Evolutionary conservation across 2,113 vertebrate genomes (phyloP).

Genomic region (Saccopteryx leptura): DNA sequence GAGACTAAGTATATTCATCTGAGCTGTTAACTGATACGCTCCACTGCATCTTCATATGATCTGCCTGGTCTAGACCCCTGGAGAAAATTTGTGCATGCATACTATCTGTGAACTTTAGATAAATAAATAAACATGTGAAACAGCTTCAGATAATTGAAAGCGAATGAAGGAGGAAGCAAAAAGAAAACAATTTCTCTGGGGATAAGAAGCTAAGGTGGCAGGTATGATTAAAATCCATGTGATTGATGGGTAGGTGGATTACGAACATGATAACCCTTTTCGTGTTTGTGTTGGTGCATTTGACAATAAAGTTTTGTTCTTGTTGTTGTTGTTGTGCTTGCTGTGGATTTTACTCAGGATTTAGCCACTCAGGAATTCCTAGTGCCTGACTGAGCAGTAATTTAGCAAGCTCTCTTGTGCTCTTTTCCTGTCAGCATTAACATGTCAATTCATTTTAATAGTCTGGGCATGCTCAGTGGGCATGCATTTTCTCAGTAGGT

Average conservation of each 20-base stretch:
- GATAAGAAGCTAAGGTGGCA: slow-evolving; percentile 91
- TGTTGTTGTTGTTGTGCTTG: slow-evolving; percentile 82
- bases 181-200: slow-evolving; percentile 92
- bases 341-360: slow-evolving; percentile 89
- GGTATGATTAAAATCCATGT: slow-evolving; percentile 97
- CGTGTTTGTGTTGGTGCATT: slow-evolving; percentile 88
- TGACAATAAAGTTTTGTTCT: slow-evolving; percentile 88
- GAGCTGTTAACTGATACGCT: slow-evolving; percentile 92
- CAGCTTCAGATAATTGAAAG: slow-evolving; percentile 98
- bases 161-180: slow-evolving; percentile 90
- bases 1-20: slow-evolving; percentile 89
- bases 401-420: slow-evolving; percentile 92
- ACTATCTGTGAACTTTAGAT: slow-evolving; percentile 95
- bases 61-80: slow-evolving; percentile 88
- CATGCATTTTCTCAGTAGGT: slow-evolving; percentile 89
- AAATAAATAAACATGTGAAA: slow-evolving; percentile 96
- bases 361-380: slow-evolving; percentile 92
- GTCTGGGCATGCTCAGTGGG: slow-evolving; percentile 92
- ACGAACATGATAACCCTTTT: slow-evolving; percentile 90
- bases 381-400: slow-evolving; percentile 92
- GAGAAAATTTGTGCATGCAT: slow-evolving; percentile 94
- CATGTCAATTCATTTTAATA: slow-evolving; percentile 94
- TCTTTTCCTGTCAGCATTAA: slow-evolving; percentile 94
- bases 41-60: slow-evolving; percentile 89
- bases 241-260: slow-evolving; percentile 96